Percentiles rank a stretch among this genome's conserved stretches.
Conservation (phyloP, 2,797 vertebrate species). For the Perodicticus potto region DNA sequence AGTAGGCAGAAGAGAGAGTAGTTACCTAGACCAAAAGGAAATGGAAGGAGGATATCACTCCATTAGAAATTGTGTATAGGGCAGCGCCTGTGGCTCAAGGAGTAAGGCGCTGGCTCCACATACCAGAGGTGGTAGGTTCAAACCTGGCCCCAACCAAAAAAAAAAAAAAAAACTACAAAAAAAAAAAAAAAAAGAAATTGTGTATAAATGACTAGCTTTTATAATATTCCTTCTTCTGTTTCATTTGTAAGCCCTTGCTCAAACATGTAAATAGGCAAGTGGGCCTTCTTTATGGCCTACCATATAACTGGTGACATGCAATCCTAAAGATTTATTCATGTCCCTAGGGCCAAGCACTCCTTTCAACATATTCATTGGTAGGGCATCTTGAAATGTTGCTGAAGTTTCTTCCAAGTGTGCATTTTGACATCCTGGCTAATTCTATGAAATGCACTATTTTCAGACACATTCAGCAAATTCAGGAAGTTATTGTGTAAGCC, state of each 20-base stretch:
- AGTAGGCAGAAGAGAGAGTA: not conserved
- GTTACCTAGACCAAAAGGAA: not conserved
- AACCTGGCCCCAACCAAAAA: too few relatives aligned
- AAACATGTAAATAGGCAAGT: constrained; percentile 46
- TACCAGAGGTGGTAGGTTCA: too few relatives aligned
- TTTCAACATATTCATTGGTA: not conserved
- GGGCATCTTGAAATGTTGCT: constrained; percentile 54
- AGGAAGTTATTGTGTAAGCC: not conserved
- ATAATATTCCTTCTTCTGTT: not conserved
- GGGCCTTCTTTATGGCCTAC: not conserved
- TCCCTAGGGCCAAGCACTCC: not conserved
- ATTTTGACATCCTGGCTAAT: constrained; percentile 8
- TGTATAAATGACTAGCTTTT: not conserved
- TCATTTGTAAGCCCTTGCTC: constrained; percentile 40
- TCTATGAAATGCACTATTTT: not conserved
- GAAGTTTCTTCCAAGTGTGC: constrained; percentile 13
- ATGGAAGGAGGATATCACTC: not conserved
- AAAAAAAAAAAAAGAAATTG: too few relatives aligned
- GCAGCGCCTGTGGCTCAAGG: too few relatives aligned
- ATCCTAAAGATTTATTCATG: constrained; percentile 37
- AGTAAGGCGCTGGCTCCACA: too few relatives aligned
- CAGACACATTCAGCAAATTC: not conserved
- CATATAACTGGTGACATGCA: constrained; percentile 39
- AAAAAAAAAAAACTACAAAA: too few relatives aligned
- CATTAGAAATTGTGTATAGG: not conserved